Evolutionary conservation across 1,140 invertebrate species (phyloP).

Genomic region (Cardiocondyla obscurior): DNA sequence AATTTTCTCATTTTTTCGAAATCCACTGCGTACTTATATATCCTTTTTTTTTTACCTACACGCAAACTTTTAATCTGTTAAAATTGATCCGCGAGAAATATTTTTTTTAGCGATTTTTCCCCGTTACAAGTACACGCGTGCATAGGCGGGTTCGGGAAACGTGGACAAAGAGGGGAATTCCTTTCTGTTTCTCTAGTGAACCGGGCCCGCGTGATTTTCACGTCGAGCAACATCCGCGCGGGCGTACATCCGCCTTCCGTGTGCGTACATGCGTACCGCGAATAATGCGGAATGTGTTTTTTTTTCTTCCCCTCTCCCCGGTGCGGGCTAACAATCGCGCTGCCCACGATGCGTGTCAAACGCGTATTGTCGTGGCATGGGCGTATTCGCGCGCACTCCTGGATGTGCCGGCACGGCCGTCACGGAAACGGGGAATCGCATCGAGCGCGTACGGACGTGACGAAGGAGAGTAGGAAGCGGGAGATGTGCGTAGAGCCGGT

Average conservation of each 20-base stretch:
- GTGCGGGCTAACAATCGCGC: constrained; percentile 65
- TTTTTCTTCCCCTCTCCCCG: constrained; percentile 8
- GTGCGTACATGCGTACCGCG: constrained; percentile 48
- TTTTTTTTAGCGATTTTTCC: not conserved
- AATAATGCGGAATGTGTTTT: constrained; percentile 60
- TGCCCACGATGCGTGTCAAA: constrained; percentile 71
- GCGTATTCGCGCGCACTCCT: constrained; percentile 59
- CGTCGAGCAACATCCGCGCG: constrained; percentile 17
- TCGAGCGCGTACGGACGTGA: constrained; percentile 18
- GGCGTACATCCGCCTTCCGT: constrained; percentile 41
- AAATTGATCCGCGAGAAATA: not conserved
- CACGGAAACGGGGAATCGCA: constrained; percentile 48
- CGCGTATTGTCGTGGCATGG: constrained; percentile 47
- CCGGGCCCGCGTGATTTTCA: constrained; percentile 35
- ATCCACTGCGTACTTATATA: not conserved
- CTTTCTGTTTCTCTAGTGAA: not conserved
- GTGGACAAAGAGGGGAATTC: not conserved
- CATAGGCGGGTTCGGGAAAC: not conserved
- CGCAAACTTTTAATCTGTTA: not conserved
- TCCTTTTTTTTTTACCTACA: not conserved
- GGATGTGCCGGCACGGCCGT: constrained; percentile 47
- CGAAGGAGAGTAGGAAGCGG: constrained; percentile 47
- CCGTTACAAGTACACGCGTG: not conserved
- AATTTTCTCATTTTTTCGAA: constrained; percentile 20
- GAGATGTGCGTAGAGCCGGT: constrained; percentile 27